Conservation (phyloP, 2,888 invertebrate genomes). For the Euproctis similis region DNA sequence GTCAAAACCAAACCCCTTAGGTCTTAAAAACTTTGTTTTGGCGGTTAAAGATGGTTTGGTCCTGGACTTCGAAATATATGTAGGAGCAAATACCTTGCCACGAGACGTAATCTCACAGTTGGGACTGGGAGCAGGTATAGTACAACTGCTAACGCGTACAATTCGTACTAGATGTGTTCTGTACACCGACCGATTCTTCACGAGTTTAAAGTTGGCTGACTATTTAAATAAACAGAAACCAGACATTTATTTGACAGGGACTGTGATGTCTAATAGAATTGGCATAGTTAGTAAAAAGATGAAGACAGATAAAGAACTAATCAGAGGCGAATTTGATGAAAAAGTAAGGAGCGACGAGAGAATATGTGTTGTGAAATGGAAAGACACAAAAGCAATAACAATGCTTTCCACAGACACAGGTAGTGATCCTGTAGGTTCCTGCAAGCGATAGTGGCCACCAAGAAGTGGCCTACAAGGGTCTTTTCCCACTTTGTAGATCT, state of each 20-base stretch:
- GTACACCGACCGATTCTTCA: slow-evolving; percentile 11
- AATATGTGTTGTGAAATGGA: slow-evolving; percentile 23
- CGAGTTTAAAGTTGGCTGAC: slow-evolving; percentile 8
- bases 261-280: slow-evolving; percentile 19
- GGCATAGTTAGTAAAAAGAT: slow-evolving; percentile 14
- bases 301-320: slow-evolving; percentile 17
- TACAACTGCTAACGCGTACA: slow-evolving; percentile 12
- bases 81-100: slow-evolving; percentile 2
- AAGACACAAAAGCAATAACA: slow-evolving; percentile 20
- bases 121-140: slow-evolving; percentile 19
- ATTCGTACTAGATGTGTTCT: slow-evolving; percentile 10
- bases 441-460: slow-evolving; percentile 13
- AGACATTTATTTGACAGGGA: slow-evolving; percentile 10
- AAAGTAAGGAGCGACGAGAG: slow-evolving; percentile 18
- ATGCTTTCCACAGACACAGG: slow-evolving; percentile 22
- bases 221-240: slow-evolving; percentile 1
- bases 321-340: slow-evolving; percentile 18
- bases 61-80: slow-evolving; percentile 22
- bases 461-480: no score
- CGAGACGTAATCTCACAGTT: slow-evolving; percentile 2
- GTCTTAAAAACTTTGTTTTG: slow-evolving; percentile 31
- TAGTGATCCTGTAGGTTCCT: slow-evolving; percentile 16
- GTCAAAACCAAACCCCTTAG: slow-evolving; percentile 26
- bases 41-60: slow-evolving; percentile 17
- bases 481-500: no score